Conservation (phyloP, 92 coral and sea anemone species). For the Epizoanthus stellaris region DNA sequence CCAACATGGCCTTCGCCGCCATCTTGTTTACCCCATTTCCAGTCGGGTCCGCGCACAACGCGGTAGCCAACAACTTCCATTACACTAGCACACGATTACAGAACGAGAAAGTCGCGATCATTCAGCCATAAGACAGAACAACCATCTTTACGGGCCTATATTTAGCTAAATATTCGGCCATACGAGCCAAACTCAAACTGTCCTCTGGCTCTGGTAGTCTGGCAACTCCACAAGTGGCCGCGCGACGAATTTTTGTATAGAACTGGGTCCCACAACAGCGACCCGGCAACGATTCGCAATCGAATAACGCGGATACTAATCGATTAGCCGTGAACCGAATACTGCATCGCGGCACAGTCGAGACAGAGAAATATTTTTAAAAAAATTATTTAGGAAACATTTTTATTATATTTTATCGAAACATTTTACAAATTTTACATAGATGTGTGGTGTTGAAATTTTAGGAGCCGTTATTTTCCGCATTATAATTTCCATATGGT, state of each 20-base stretch:
- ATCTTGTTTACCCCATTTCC: conserved; percentile 99
- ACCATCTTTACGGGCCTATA: neutral
- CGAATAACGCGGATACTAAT: neutral
- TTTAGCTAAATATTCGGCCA: neutral
- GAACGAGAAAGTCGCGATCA: neutral
- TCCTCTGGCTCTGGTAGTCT: neutral
- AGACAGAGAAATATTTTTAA: too few relatives aligned
- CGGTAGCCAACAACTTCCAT: conserved; percentile 98
- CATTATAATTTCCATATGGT: too few relatives aligned
- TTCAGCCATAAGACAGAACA: conserved; percentile 1
- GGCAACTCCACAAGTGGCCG: conserved; percentile 34
- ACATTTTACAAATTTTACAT: too few relatives aligned
- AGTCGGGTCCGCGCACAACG: conserved; percentile 98
- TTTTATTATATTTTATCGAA: too few relatives aligned
- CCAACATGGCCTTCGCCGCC: conserved; percentile 99
- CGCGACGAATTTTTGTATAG: neutral
- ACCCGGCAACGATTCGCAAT: neutral
- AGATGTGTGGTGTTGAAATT: too few relatives aligned
- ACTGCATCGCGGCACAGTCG: too few relatives aligned
- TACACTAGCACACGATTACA: neutral
- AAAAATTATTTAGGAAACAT: too few relatives aligned
- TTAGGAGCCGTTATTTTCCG: too few relatives aligned
- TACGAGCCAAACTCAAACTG: neutral
- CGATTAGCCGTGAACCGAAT: too few relatives aligned
- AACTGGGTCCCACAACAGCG: conserved; percentile 38